Conservation (phyloP, 2,888 invertebrate genomes). For the Acleris laterana region DNA sequence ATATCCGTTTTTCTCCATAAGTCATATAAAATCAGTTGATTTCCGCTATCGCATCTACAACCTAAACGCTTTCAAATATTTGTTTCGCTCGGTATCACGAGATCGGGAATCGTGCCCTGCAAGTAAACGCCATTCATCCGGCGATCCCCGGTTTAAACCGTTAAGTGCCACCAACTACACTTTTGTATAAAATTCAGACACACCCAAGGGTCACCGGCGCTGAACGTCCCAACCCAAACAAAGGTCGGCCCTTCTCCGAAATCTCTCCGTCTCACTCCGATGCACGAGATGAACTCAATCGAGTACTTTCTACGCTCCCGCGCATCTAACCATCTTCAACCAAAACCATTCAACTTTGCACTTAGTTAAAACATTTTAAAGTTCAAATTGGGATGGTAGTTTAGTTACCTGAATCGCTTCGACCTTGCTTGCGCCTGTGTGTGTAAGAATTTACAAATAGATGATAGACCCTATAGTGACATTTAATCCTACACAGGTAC, state of each 20-base stretch:
- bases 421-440: too few relatives aligned
- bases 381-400: slow-evolving; percentile 5
- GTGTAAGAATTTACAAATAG: too few relatives aligned
- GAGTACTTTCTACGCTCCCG: slow-evolving; percentile 64
- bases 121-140: slow-evolving; percentile 49
- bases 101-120: slow-evolving; percentile 43
- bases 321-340: slow-evolving; percentile 57
- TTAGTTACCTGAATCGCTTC: too few relatives aligned
- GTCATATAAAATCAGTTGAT: too few relatives aligned
- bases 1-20: too few relatives aligned
- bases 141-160: slow-evolving; percentile 27
- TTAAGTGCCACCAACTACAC: too few relatives aligned
- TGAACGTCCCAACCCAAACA: slow-evolving; percentile 43
- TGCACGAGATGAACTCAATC: slow-evolving; percentile 31
- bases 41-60: slow-evolving; percentile 20
- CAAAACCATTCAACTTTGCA: slow-evolving; percentile 40
- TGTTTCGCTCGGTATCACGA: slow-evolving; percentile 42
- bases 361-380: not conserved
- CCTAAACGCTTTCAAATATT: slow-evolving; percentile 17
- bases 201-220: too few relatives aligned
- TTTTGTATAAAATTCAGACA: too few relatives aligned
- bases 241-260: slow-evolving; percentile 52
- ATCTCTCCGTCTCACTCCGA: slow-evolving; percentile 49
- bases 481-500: too few relatives aligned
- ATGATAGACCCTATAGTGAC: too few relatives aligned